Evolutionary conservation across 2,888 invertebrate genomes (phyloP).

Genomic region (Stenodera caucasica): DNA sequence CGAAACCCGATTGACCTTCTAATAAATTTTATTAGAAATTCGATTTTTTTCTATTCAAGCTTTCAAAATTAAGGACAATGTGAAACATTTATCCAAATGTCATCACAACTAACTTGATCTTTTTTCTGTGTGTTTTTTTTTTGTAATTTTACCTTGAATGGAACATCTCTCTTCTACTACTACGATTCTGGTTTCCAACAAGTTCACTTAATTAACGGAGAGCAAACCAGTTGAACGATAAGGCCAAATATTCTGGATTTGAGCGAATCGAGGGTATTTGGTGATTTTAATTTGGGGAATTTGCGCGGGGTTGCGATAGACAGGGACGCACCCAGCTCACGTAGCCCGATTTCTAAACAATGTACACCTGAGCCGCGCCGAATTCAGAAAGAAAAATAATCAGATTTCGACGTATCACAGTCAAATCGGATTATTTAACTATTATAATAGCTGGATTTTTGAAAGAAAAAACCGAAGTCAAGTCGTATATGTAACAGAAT

Average conservation of each 20-base stretch:
- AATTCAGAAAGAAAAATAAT: neutral
- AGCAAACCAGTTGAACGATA: constrained; percentile 1
- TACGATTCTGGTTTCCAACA: constrained; percentile 1
- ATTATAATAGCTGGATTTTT: neutral
- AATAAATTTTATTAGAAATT: neutral
- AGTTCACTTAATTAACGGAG: neutral
- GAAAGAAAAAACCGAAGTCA: neutral
- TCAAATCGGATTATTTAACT: constrained; percentile 5
- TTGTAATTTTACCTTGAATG: neutral
- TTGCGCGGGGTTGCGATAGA: neutral
- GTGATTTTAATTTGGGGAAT: no score
- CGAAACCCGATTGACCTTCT: neutral
- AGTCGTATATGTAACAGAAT: neutral
- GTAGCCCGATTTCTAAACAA: constrained; percentile 6
- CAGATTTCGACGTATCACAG: neutral
- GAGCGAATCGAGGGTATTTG: no score
- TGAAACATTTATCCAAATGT: neutral
- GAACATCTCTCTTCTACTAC: neutral
- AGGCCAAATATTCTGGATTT: no score
- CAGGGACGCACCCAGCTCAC: constrained; percentile 5
- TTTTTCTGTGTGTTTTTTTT: no score
- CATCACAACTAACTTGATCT: neutral
- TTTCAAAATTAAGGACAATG: neutral
- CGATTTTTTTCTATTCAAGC: neutral
- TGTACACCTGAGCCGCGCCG: neutral